Evolutionary conservation across 1,140 invertebrate genomes (phyloP), one percentile per base, ranked within the genome.

Genomic region (Dendrolimus kikuchii): DNA sequence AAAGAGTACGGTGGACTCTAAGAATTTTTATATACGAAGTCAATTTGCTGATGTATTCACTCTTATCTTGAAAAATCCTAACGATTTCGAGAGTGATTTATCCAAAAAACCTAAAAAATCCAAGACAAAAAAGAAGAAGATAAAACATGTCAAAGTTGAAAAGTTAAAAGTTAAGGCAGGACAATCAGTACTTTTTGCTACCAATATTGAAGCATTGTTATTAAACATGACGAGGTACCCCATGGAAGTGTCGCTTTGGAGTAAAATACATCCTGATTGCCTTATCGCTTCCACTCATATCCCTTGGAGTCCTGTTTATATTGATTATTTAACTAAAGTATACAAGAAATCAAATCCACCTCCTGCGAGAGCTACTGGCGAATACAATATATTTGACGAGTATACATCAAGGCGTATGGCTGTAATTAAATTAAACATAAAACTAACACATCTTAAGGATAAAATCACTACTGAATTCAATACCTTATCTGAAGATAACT

Each of bases 31-130:
- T 48, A 64, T 81, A 44, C 62, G 43, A 58, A 64, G 62, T 45
- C 49, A 74, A 53, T 84, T 81, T 59, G 60, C 64, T 46, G 64
- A 83, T 65, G 49, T 84, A 38, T 83, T 86, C 54, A 59, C 66
- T 38, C 41, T 80, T 37, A 47, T 60, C 41, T 55, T 83, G n/a
- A 71, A 63, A 59, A 61, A 72, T 43, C 67, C 68, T 40, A 64
- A 57, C 38, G 49, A 63, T 43, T 43, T 53, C 37, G 38, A 51
- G 47, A 45, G 7, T 48, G 37, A 4, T 53, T 40, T 51, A 7
- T 38, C 53, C n/a, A 60, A 55, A 61, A 64, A 65, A 9, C 5
- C 36, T 59, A 38, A 49, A 46, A 75, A 67, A 64, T 39, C 56
- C 5, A 74, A 65, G 36, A 37, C 60, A 39, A 63, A 51, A 50